phyloP scores from a whole-genome alignment of 1,140 invertebrate genomes.

The Tribolium castaneum region DNA sequence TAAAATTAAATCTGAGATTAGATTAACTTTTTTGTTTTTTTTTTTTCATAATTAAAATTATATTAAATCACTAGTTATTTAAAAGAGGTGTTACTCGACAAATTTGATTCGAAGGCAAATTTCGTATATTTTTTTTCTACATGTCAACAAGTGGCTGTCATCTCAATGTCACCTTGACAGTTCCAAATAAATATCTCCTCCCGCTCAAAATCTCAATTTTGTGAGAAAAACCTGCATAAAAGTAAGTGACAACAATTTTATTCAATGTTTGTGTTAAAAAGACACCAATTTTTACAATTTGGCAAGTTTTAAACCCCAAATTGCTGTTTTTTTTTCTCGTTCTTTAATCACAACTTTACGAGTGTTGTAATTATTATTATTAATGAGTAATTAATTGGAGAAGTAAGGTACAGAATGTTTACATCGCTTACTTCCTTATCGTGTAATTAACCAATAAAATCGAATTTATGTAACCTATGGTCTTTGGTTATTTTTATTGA shows the following conservation, averaged over 20 bases:
- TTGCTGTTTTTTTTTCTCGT: too few relatives aligned
- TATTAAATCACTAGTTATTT: too few relatives aligned
- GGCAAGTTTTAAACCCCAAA: neutral
- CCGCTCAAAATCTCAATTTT: neutral
- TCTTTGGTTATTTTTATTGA: conserved; percentile 20
- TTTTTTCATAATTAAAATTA: too few relatives aligned
- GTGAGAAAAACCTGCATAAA: neutral
- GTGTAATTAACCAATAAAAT: conserved; percentile 7
- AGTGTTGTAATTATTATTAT: neutral
- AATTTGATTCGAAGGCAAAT: too few relatives aligned
- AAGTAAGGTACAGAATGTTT: neutral
- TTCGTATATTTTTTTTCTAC: neutral
- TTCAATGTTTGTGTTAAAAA: neutral
- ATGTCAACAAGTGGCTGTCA: conserved; percentile 8
- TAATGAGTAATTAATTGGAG: neutral
- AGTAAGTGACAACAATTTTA: neutral
- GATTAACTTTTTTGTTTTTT: too few relatives aligned
- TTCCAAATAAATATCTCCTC: neutral
- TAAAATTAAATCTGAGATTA: neutral
- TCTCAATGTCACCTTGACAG: conserved; percentile 37
- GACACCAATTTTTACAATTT: neutral
- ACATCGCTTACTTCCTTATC: neutral
- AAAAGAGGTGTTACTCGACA: too few relatives aligned
- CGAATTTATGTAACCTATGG: conserved; percentile 38
- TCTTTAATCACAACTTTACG: too few relatives aligned